phyloP scores from a whole-genome alignment of 2,113 vertebrate species.

The Acanthisitta chloris region DNA sequence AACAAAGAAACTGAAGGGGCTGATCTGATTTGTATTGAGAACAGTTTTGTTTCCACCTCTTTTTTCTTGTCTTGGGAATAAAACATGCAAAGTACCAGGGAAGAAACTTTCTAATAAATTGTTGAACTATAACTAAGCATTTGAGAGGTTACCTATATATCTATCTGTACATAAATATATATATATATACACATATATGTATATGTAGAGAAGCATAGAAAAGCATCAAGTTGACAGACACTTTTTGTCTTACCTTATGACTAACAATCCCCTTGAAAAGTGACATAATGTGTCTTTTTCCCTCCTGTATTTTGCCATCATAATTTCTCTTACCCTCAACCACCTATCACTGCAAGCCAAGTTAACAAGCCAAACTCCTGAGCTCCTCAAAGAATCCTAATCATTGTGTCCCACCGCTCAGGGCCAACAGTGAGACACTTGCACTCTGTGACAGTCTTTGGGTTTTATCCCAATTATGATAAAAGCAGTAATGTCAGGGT shows the following conservation, averaged over 20 bases:
- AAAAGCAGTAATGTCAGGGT: neutral
- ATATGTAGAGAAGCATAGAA: neutral
- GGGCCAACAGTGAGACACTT: neutral
- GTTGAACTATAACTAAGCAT: neutral
- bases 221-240: neutral
- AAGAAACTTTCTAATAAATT: conserved; percentile 35
- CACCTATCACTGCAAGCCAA: neutral
- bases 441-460: neutral
- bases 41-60: conserved; percentile 39
- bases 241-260: neutral
- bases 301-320: neutral
- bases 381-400: neutral
- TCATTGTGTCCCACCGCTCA: neutral
- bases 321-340: neutral
- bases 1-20: conserved; percentile 63
- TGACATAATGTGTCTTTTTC: neutral
- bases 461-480: neutral
- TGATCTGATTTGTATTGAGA: conserved; percentile 61
- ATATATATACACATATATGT: neutral
- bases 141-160: neutral
- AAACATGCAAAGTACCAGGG: neutral
- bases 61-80: conserved; percentile 39
- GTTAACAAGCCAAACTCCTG: neutral
- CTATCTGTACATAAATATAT: neutral
- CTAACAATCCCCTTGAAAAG: neutral